Evolutionary conservation across 2,888 invertebrate genomes (phyloP).

Genomic region (Caenorhabditis auriculariae): DNA sequence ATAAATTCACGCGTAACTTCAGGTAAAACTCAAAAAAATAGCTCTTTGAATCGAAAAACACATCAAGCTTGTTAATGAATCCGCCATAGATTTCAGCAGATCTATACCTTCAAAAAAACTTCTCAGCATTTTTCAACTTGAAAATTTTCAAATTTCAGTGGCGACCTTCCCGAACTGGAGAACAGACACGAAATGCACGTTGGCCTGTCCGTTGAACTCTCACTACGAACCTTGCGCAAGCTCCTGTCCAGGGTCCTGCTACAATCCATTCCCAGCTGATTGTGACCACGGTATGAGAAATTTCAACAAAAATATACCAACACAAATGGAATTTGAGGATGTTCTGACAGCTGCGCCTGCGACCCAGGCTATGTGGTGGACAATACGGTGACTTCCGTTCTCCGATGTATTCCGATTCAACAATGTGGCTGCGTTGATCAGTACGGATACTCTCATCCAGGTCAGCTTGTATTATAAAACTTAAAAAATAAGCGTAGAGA

Average conservation of each 20-base stretch:
- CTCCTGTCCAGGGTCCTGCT: constrained; percentile 51
- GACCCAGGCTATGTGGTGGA: constrained; percentile 55
- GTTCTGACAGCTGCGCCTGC: constrained; percentile 61
- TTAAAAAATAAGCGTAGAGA: too few species aligned
- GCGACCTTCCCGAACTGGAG: constrained; percentile 19
- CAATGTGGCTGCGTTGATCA: constrained; percentile 52
- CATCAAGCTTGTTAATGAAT: too few species aligned
- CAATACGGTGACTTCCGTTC: constrained; percentile 20
- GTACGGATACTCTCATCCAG: constrained; percentile 46
- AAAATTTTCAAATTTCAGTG: neutral
- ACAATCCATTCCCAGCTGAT: constrained; percentile 26
- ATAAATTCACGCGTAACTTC: too few species aligned
- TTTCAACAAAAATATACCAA: constrained; percentile 1
- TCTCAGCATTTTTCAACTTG: neutral
- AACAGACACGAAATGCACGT: constrained; percentile 24
- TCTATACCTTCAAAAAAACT: too few species aligned
- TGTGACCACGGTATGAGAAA: constrained; percentile 18
- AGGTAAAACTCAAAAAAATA: neutral
- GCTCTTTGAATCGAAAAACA: constrained; percentile 2
- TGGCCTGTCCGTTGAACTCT: constrained; percentile 37
- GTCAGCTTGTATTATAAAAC: neutral
- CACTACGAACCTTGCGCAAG: constrained; percentile 37
- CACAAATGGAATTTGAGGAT: constrained; percentile 26
- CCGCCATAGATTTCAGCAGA: too few species aligned
- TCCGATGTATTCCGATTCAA: constrained; percentile 32